phyloP scores from a whole-genome alignment of 2,797 vertebrate genomes.

The Columba guinea region DNA sequence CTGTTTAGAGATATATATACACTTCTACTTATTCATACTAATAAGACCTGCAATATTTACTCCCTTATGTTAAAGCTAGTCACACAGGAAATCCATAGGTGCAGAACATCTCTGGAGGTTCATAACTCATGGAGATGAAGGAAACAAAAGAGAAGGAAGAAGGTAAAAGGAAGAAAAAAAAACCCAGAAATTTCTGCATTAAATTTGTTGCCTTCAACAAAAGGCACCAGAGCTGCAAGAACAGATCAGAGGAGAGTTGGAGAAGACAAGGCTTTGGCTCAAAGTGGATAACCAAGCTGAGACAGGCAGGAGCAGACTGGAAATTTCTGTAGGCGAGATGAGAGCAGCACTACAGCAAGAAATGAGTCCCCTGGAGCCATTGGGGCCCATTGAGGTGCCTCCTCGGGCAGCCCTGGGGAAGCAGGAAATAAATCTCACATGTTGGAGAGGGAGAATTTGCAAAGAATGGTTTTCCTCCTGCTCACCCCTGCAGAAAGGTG shows the following conservation, averaged over 20 bases:
- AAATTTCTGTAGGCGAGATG: background rate
- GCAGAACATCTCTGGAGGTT: background rate
- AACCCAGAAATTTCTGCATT: background rate
- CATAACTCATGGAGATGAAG: background rate
- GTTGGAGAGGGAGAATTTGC: background rate
- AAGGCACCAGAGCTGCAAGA: background rate
- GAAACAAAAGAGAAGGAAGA: background rate
- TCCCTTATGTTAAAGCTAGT: background rate
- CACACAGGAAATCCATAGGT: background rate
- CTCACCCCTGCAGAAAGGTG: background rate
- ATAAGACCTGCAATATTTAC: background rate
- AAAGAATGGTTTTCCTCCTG: background rate
- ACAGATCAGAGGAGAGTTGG: background rate
- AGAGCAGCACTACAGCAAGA: background rate
- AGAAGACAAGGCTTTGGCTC: constrained; percentile 5
- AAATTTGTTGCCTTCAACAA: background rate
- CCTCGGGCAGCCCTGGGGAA: accelerated
- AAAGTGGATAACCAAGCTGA: background rate
- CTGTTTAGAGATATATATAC: background rate
- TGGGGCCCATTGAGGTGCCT: accelerated
- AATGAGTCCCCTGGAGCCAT: background rate
- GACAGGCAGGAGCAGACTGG: background rate
- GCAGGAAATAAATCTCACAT: background rate
- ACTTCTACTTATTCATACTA: background rate
- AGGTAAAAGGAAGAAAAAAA: background rate